Conservation (phyloP, 1,140 invertebrate species). For the Drosophila repleta region DNA sequence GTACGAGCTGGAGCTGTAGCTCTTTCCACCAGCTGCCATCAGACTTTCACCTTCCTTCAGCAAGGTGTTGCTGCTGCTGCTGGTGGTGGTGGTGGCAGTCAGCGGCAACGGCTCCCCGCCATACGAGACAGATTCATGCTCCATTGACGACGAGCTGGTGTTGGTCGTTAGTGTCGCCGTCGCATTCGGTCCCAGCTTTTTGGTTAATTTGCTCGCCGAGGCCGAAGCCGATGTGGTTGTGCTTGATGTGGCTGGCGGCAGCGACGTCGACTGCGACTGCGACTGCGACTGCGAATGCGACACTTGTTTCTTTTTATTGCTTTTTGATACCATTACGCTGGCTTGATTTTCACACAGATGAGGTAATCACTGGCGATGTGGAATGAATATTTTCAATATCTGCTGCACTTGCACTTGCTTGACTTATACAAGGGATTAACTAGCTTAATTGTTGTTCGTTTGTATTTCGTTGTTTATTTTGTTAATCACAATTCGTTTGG, state of each 20-base stretch:
- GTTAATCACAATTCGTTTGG: constrained; percentile 72
- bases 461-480: constrained; percentile 43
- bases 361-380: constrained; percentile 65
- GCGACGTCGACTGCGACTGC: constrained; percentile 24
- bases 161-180: constrained; percentile 63
- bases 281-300: constrained; percentile 42
- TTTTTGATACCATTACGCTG: constrained; percentile 82
- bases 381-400: constrained; percentile 48
- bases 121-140: constrained; percentile 67
- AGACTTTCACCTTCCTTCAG: constrained; percentile 1
- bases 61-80: neutral
- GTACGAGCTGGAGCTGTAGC: constrained; percentile 59
- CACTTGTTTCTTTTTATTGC: constrained; percentile 81
- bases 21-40: constrained; percentile 43
- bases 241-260: constrained; percentile 59
- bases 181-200: constrained; percentile 68
- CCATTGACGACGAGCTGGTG: constrained; percentile 63
- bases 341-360: constrained; percentile 63
- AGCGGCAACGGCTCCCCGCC: constrained; percentile 10
- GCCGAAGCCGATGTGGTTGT: constrained; percentile 72
- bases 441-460: constrained; percentile 14
- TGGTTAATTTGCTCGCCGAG: constrained; percentile 68
- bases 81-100: neutral
- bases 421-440: constrained; percentile 25
- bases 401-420: constrained; percentile 41